Percentiles rank a stretch among this genome's conserved stretches.
Conservation (phyloP, 2,113 vertebrate species). For the Clinocottus analis region DNA sequence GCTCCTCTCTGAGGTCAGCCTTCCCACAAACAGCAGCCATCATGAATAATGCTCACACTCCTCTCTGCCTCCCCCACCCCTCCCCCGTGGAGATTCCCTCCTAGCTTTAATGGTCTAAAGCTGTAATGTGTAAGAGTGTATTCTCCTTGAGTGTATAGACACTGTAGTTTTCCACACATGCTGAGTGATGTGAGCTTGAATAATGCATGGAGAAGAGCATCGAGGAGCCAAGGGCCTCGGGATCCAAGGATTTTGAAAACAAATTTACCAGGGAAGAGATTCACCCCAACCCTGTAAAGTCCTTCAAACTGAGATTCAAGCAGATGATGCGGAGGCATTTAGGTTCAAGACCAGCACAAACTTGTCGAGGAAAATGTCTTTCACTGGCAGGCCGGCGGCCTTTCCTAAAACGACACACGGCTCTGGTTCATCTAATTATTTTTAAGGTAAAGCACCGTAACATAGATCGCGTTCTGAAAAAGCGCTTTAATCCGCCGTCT, state of each 20-base stretch:
- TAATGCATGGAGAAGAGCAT: constrained; percentile 42
- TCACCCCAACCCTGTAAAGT: not conserved
- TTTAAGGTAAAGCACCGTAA: not conserved
- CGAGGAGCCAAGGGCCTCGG: constrained; percentile 5
- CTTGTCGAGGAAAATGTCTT: constrained; percentile 12
- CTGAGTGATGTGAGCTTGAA: constrained; percentile 50
- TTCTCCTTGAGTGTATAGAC: constrained; percentile 40
- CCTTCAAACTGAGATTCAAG: constrained; percentile 12
- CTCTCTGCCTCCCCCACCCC: not conserved
- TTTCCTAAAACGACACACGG: constrained; percentile 5
- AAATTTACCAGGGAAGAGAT: constrained; percentile 14
- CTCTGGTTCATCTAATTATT: not conserved
- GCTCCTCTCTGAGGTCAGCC: constrained; percentile 38
- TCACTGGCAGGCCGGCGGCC: constrained; percentile 7
- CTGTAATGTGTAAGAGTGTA: constrained; percentile 26
- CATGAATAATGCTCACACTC: constrained; percentile 53
- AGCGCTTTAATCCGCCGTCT: not conserved
- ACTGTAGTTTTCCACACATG: constrained; percentile 33
- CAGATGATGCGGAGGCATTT: not conserved
- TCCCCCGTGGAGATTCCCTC: constrained; percentile 21
- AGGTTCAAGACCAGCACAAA: constrained; percentile 29
- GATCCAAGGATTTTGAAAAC: constrained; percentile 23
- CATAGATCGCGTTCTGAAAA: constrained; percentile 11
- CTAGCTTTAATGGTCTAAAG: constrained; percentile 44
- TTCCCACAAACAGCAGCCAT: constrained; percentile 43